Evolutionary conservation across 2,797 vertebrate species (phyloP).

Genomic region (Tadarida brasiliensis): DNA sequence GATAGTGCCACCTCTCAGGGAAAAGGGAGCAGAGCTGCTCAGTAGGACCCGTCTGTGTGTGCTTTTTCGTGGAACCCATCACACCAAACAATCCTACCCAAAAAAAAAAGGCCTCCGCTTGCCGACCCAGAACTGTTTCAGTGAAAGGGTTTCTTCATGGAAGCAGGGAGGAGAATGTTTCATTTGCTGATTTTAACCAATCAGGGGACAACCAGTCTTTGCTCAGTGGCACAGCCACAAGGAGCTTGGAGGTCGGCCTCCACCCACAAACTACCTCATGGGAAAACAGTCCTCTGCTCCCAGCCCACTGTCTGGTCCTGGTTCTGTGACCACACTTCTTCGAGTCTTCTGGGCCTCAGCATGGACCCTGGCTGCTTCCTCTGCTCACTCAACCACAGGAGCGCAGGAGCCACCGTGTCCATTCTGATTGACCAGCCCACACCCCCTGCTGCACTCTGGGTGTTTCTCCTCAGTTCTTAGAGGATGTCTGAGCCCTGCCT

Average conservation of each 20-base stretch:
- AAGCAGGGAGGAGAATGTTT: neutral
- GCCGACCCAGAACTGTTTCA: slow-evolving; percentile 50
- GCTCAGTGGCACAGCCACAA: slow-evolving; percentile 53
- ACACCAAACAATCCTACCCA: slow-evolving; percentile 42
- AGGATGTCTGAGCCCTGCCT: neutral
- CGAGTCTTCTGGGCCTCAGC: neutral
- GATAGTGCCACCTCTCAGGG: slow-evolving; percentile 84
- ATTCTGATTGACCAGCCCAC: neutral
- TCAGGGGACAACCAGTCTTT: neutral
- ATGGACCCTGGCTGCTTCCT: neutral
- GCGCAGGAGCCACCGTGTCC: too few relatives aligned
- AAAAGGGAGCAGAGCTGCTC: slow-evolving; percentile 65
- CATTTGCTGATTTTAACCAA: slow-evolving; percentile 30
- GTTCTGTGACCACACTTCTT: neutral
- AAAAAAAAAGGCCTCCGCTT: slow-evolving; percentile 42
- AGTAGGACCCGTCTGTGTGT: slow-evolving; percentile 18
- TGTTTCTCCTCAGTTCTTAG: slow-evolving; percentile 40
- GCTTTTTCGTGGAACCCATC: slow-evolving; percentile 32
- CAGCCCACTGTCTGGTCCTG: slow-evolving; percentile 64
- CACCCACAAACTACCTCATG: slow-evolving; percentile 62
- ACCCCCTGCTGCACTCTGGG: fast-evolving
- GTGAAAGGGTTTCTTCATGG: neutral
- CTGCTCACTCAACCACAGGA: too few relatives aligned
- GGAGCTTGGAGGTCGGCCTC: slow-evolving; percentile 65
- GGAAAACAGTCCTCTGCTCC: slow-evolving; percentile 42